Base-by-base conservation (phyloP, 2,888 invertebrate species). In the Drosophila putrida region DNA sequence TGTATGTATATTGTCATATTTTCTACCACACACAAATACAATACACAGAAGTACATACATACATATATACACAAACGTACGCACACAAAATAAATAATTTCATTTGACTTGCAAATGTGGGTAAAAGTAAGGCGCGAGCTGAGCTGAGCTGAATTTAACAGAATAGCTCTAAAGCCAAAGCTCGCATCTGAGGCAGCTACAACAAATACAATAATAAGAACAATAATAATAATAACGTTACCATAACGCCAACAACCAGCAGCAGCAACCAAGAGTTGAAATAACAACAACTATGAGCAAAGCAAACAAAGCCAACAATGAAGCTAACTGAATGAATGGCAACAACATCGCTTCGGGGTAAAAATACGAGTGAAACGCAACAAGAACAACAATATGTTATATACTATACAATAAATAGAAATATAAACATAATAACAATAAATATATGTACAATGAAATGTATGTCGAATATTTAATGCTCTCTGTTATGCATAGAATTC, bases 101-200 rank as follows among this genome's bases (percentile, higher is more conserved):
- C 87, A 82, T 82, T 82, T 82, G 82, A 82, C 89, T 82, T 89
- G 82, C 82, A 82, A 82, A 82, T 82, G 84, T 62, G 68, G 68
- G 44, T 25, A 46, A 55, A 60, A 78, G 66, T 60, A 44, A 72
- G 67, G 41, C 60, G 61, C 50, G 59, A 68, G 46, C 57, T 60
- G 43, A 66, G 41, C 31, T 43, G 13, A 70, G 51, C 46, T 54
- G 27, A 64, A 63, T 63, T 47, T 27, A 69, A 53, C 54, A 36
- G 53, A 28, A 50, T 59, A 77, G 41, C 50, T 51, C 50, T 51
- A n/a, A n/a, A n/a, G n/a, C n/a, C 36, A 13, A 54, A 33, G 9
- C n/a, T 43, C 39, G 11, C 54, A 54, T n/a, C 31, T 33, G 70
- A 50, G 72, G 53, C 53, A 55, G 33, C 72, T n/a, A n/a, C 54